Base-by-base conservation (phyloP, 2,888 invertebrate genomes). In the Ommatoiulus sabulosus region DNA sequence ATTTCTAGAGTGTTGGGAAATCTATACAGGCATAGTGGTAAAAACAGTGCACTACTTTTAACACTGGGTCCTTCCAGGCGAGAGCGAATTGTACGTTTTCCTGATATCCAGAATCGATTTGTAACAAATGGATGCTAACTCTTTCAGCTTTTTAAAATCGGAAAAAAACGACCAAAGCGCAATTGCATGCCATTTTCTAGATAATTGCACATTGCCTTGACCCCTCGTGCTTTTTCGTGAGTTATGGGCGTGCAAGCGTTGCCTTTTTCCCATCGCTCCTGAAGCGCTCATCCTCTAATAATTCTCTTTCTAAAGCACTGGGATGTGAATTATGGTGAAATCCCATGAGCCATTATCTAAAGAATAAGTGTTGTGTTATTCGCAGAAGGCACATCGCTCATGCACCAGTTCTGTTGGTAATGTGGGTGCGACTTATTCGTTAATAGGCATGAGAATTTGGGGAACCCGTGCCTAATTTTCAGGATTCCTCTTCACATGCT, bases 271-370 rank as follows among this genome's bases (percentile, higher is more conserved):
- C 35, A 35, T 80, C 80, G 35, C 80, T 35, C n/a, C 17, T 63
- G 72, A 72, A 52, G 15, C 15, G 52, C 15, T 46, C 15, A 57
- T 3, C 24, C 3, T 72, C 7, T 80, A 3, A 17, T 52, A 12
- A 35, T 35, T 80, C 80, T 7, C 35, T 24, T 24, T 35, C 35
- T 24, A 80, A 80, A 35, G 24, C 80, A 80, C 15, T 80, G 80
- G 24, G 24, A 80, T 80, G 80, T 80, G 35, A 80, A 80, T 80
- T 80, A 35, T 80, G 35, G 80, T 80, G 35, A 80, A 80, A 80
- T 80, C 80, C 24, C 80, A 80, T 35, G 35, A 35, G 35, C 80
- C 80, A 35, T 80, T 72, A 72, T 10, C 24, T 10, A 24, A 7
- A 7, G 24, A 72, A 17, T 35, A 24, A 35, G 52, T 35, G 24